Percentiles rank a stretch among this genome's conserved stretches.
Conservation (phyloP, 2,113 vertebrate species). For the Notothenia coriiceps region DNA sequence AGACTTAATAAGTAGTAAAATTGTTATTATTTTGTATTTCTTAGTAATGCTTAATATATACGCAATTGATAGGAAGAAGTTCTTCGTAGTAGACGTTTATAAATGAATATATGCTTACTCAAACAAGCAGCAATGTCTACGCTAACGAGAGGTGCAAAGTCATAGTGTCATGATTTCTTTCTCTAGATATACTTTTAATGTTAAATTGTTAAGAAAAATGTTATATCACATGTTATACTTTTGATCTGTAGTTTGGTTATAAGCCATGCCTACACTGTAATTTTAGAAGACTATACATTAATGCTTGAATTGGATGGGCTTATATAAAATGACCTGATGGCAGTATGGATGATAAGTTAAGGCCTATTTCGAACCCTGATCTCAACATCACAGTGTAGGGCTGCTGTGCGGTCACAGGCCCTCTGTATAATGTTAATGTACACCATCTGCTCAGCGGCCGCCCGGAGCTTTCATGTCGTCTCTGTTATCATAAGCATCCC, state of each 20-base stretch:
- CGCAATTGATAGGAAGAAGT: too few relatives aligned
- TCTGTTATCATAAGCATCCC: slow-evolving; percentile 59
- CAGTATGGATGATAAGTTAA: neutral
- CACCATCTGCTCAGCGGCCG: slow-evolving; percentile 73
- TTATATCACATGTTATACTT: too few relatives aligned
- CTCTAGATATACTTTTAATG: too few relatives aligned
- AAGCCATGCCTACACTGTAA: neutral
- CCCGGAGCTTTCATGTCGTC: slow-evolving; percentile 53
- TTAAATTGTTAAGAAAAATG: too few relatives aligned
- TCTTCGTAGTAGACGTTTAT: too few relatives aligned
- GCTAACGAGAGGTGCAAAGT: too few relatives aligned
- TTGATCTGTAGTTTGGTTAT: neutral
- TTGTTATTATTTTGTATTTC: too few relatives aligned
- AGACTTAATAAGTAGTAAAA: too few relatives aligned
- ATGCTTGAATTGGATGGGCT: neutral
- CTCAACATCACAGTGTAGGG: slow-evolving; percentile 16
- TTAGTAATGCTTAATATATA: too few relatives aligned
- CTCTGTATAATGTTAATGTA: slow-evolving; percentile 71
- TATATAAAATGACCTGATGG: neutral
- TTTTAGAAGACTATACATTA: neutral
- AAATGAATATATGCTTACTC: too few relatives aligned
- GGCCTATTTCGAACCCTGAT: slow-evolving; percentile 12
- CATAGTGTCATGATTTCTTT: too few relatives aligned
- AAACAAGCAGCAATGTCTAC: too few relatives aligned
- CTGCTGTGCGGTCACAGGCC: slow-evolving; percentile 38